phyloP scores from a whole-genome alignment of 2,888 invertebrate species.

The Lepidocyrtinus sp. region DNA sequence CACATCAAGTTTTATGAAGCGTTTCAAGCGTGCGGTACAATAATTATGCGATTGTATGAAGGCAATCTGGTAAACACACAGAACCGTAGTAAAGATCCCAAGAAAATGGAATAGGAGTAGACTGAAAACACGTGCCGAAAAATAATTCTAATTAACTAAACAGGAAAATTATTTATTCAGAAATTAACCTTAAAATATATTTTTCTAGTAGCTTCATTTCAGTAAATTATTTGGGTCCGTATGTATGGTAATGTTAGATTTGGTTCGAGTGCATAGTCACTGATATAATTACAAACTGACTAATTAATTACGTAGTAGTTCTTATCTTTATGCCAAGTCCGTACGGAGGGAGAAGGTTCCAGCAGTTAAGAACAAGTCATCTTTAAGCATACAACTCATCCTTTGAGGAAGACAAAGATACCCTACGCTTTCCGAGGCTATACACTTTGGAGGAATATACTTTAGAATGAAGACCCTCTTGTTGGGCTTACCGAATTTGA shows the following conservation, averaged over 20 bases:
- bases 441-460: conserved; percentile 63
- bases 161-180: background rate
- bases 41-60: background rate
- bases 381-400: conserved; percentile 80
- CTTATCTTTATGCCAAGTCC: conserved; percentile 43
- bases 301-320: background rate
- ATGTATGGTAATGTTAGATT: background rate
- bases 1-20: background rate
- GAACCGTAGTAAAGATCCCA: too few relatives aligned
- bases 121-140: background rate
- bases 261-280: background rate
- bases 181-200: background rate
- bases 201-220: background rate
- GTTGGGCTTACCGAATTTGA: conserved; percentile 66
- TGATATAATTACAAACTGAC: too few relatives aligned
- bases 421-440: conserved; percentile 44
- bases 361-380: conserved; percentile 81
- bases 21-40: background rate
- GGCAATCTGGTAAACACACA: background rate
- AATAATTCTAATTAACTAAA: background rate
- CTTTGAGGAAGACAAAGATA: conserved; percentile 76
- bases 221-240: background rate
- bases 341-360: conserved; percentile 80
- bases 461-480: conserved; percentile 67
- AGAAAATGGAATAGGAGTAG: background rate